These are phyloP conservation scores for Stenodema calcarata DNA, from an alignment of 2,888 invertebrate species.

Conservation along the genomic window DNA sequence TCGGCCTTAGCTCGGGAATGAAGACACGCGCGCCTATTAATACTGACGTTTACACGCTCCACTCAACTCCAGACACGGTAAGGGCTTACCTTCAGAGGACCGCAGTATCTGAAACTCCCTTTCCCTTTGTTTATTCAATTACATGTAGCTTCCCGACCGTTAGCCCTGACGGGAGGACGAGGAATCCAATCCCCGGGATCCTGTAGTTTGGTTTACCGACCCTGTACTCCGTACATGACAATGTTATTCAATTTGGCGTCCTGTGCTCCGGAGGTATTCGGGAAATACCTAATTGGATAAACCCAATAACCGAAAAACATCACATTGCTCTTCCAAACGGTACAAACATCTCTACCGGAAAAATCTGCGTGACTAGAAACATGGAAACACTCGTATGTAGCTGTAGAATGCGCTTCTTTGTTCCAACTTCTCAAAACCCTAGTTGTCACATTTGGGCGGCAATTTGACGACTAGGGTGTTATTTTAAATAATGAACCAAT, in stretches of 20 bases:
- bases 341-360: background rate
- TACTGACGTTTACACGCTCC: constrained; percentile 14
- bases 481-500: too few species aligned
- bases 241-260: constrained; percentile 15
- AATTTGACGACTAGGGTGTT: too few species aligned
- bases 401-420: too few species aligned
- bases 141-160: constrained; percentile 29
- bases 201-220: background rate
- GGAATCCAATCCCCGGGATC: constrained; percentile 16
- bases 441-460: too few species aligned
- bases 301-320: background rate
- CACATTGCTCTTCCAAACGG: background rate
- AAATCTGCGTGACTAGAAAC: too few species aligned
- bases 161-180: constrained; percentile 11
- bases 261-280: background rate
- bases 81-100: background rate
- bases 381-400: too few species aligned
- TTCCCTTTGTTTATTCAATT: constrained; percentile 32
- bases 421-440: too few species aligned
- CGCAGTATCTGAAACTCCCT: background rate
- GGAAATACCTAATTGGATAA: background rate
- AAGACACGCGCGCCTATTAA: constrained; percentile 17
- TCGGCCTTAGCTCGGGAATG: background rate
- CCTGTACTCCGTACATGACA: constrained; percentile 3
- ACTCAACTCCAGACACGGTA: background rate